phyloP scores from a whole-genome alignment of 2,113 vertebrate species.

The Albula goreensis region DNA sequence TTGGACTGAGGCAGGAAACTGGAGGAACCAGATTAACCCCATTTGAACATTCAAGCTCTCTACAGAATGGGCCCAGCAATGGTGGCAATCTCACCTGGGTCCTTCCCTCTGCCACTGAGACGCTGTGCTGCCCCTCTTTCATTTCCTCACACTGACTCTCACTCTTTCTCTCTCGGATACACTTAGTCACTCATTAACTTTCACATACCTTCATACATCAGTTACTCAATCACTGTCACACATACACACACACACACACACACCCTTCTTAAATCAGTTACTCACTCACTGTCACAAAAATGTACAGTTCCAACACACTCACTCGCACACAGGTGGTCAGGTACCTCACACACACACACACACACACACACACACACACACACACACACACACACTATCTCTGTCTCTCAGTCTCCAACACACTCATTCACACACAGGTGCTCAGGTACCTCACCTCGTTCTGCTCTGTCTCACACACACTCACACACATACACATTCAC shows the following conservation, averaged over 20 bases:
- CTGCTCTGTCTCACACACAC: too few relatives aligned
- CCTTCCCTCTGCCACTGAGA: too few relatives aligned
- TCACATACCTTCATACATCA: too few relatives aligned
- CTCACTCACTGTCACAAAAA: constrained; percentile 40
- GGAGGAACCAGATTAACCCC: too few relatives aligned
- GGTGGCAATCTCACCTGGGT: too few relatives aligned
- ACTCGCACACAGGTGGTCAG: constrained; percentile 27
- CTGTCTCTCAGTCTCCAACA: background rate
- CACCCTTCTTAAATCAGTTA: background rate
- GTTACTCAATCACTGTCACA: background rate
- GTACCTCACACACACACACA: constrained; percentile 29
- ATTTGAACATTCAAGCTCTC: too few relatives aligned
- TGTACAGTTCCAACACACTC: constrained; percentile 45
- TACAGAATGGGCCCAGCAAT: too few relatives aligned
- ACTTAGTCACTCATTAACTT: too few relatives aligned
- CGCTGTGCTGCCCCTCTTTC: too few relatives aligned
- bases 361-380: constrained; percentile 16
- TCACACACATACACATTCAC: background rate
- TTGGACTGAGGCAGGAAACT: too few relatives aligned
- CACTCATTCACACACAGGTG: background rate
- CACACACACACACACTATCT: constrained; percentile 25
- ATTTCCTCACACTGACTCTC: too few relatives aligned
- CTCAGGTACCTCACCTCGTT: background rate
- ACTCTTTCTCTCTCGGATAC: too few relatives aligned
- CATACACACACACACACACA: constrained; percentile 17